Conservation (phyloP, 2,113 vertebrate genomes). For the Sigmodon hispidus region DNA sequence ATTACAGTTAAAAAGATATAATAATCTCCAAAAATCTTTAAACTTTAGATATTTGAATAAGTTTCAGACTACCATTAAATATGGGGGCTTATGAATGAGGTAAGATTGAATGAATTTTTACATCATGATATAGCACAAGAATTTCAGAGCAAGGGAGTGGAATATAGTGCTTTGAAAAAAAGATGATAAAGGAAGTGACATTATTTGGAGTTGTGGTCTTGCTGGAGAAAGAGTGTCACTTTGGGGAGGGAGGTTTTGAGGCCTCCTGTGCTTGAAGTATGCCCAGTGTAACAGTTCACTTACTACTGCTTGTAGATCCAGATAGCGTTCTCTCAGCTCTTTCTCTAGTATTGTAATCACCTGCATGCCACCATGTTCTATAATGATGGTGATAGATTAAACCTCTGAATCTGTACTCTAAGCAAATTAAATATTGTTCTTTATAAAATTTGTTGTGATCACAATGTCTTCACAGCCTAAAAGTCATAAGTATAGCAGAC, state of each 20-base stretch:
- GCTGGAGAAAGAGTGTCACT: background rate
- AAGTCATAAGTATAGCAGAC: no score
- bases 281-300: background rate
- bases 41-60: no score
- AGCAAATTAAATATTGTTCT: background rate
- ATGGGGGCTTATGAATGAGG: no score
- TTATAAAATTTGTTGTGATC: background rate
- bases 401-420: background rate
- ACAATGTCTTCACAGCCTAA: background rate
- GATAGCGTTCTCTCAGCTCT: background rate
- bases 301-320: background rate
- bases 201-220: no score
- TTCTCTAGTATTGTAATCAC: background rate
- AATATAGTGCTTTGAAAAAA: no score
- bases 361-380: background rate
- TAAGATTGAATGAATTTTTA: no score
- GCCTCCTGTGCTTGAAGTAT: background rate
- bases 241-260: background rate
- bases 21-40: no score
- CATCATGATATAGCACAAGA: no score
- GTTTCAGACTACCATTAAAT: no score
- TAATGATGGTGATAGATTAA: background rate
- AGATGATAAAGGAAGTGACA: no score
- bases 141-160: no score
- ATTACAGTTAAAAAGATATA: no score